Evolutionary conservation across 2,888 invertebrate species (phyloP).

Genomic region (Phania funesta): DNA sequence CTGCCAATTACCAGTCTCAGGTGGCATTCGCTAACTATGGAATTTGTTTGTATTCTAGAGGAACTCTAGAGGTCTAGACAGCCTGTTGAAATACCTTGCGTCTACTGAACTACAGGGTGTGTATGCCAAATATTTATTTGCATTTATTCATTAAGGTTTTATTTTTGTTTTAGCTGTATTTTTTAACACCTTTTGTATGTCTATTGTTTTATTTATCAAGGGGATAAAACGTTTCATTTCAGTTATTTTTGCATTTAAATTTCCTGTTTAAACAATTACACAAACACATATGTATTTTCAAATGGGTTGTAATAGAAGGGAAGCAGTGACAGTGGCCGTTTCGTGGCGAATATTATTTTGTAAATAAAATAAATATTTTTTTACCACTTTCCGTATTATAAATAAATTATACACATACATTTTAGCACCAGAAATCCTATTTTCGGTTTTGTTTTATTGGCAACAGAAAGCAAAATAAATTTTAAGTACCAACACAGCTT

Average conservation of each 20-base stretch:
- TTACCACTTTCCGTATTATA: conserved; percentile 21
- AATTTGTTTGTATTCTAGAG: too few relatives aligned
- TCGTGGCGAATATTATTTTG: conserved; percentile 13
- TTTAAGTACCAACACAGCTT: too few relatives aligned
- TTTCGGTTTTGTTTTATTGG: too few relatives aligned
- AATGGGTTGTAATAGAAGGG: conserved; percentile 14
- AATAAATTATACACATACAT: conserved; percentile 36
- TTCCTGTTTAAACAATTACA: background rate
- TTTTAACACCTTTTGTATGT: conserved; percentile 46
- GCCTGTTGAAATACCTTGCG: background rate
- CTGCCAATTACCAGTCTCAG: too few relatives aligned
- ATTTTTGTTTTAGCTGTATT: conserved; percentile 22
- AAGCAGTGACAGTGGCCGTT: background rate
- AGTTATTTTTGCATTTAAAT: conserved; percentile 10
- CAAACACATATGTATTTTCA: conserved; percentile 3
- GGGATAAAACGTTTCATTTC: conserved; percentile 3
- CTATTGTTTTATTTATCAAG: conserved; percentile 44
- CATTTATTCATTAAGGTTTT: conserved; percentile 25
- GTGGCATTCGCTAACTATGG: too few relatives aligned
- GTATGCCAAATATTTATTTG: background rate
- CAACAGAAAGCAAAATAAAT: too few relatives aligned
- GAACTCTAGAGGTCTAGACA: background rate
- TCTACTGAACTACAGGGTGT: conserved; percentile 7
- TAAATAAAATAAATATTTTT: conserved; percentile 60
- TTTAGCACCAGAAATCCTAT: conserved; percentile 17